A percentile compares a stretch with the other conserved stretches of the same genome.
These are phyloP conservation scores for Heliconius hortense DNA, from an alignment of 2,888 invertebrate genomes.

Conservation along the genomic window DNA sequence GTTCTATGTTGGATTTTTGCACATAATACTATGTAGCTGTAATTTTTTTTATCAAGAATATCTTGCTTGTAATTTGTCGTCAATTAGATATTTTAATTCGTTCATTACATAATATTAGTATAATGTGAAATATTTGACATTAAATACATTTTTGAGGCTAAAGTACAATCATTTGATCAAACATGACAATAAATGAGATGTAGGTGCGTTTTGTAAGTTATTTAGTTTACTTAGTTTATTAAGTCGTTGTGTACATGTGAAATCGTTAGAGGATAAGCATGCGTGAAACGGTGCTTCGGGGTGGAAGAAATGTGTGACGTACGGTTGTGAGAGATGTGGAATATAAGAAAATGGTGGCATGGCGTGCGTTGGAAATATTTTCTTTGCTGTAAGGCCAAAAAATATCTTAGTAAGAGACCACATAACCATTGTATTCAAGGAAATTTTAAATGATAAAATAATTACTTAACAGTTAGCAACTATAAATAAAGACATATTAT, in stretches of 20 bases:
- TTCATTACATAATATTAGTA: neutral
- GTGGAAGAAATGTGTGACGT: neutral
- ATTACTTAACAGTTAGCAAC: neutral
- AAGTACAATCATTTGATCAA: neutral
- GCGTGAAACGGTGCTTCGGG: slow-evolving; percentile 3
- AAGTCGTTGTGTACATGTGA: slow-evolving; percentile 3
- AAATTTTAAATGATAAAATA: neutral
- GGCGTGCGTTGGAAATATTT: slow-evolving; percentile 4
- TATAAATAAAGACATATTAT: neutral
- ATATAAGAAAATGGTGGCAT: slow-evolving; percentile 3
- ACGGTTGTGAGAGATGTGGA: neutral
- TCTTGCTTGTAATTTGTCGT: slow-evolving; percentile 46
- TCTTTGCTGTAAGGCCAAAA: neutral
- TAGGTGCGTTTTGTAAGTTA: neutral
- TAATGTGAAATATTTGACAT: neutral
- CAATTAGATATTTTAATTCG: slow-evolving; percentile 4
- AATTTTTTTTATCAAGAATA: slow-evolving; percentile 46
- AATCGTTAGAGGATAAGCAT: neutral
- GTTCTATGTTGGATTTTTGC: slow-evolving; percentile 74
- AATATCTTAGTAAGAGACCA: neutral
- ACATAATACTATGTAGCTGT: slow-evolving; percentile 52
- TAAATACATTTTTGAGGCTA: no score
- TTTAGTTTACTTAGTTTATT: neutral
- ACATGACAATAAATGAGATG: neutral
- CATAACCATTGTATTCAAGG: neutral